These are phyloP conservation scores for Phoxinus dragarum DNA, from an alignment of 2,797 vertebrate species.

Conservation along the genomic window DNA sequence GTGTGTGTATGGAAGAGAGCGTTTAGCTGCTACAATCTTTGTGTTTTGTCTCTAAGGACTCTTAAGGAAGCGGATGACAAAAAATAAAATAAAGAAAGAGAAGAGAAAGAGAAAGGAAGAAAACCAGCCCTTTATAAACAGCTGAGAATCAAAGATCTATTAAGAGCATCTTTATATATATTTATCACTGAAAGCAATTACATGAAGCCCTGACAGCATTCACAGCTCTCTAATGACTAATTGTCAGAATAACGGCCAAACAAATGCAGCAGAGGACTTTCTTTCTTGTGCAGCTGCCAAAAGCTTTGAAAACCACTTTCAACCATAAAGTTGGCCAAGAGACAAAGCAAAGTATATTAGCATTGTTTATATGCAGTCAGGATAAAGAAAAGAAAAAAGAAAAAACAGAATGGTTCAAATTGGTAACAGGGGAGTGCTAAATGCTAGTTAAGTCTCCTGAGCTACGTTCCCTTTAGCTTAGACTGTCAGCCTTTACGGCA, in stretches of 20 bases:
- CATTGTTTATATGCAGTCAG: constrained; percentile 35
- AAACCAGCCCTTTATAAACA: constrained; percentile 13
- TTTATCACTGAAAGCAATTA: constrained; percentile 70
- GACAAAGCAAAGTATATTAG: constrained; percentile 40
- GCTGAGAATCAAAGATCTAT: constrained; percentile 57
- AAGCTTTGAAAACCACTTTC: constrained; percentile 47
- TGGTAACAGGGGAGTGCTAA: constrained; percentile 45
- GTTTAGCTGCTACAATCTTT: constrained; percentile 30
- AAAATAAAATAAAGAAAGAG: not conserved
- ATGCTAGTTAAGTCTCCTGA: constrained; percentile 26
- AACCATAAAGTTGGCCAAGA: constrained; percentile 40
- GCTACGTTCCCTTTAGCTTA: constrained; percentile 34
- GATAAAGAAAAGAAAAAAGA: not conserved
- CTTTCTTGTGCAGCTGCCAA: constrained; percentile 54
- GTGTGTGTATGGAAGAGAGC: constrained; percentile 19
- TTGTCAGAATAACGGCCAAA: constrained; percentile 66
- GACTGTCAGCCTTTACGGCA: constrained; percentile 48
- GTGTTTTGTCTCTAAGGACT: constrained; percentile 41
- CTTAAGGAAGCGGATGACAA: constrained; percentile 52
- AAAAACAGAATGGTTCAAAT: constrained; percentile 3
- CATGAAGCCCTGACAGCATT: constrained; percentile 58
- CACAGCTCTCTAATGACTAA: constrained; percentile 61
- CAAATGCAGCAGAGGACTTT: constrained; percentile 59
- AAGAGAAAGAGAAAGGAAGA: not conserved
- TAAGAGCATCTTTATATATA: constrained; percentile 66